A percentile compares a stretch with the other conserved stretches of the same genome.
These are phyloP conservation scores for Pangasius macronema DNA, from an alignment of 2,797 vertebrate genomes.

Conservation along the genomic window DNA sequence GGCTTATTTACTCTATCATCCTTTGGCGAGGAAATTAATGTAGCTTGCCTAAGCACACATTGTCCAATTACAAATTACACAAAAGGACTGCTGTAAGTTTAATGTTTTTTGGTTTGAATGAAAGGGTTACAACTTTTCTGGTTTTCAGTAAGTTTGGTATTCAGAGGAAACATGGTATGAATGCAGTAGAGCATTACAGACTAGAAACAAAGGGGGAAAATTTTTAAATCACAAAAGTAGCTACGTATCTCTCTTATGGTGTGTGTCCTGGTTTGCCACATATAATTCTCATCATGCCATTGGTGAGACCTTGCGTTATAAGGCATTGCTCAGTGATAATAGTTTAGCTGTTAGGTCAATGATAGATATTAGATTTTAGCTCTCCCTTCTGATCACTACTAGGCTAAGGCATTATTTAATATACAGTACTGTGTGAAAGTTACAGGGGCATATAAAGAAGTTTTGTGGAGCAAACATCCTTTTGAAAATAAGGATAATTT, in stretches of 20 bases:
- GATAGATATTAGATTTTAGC: neutral
- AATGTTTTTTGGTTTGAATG: neutral
- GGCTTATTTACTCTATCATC: neutral
- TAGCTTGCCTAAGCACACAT: neutral
- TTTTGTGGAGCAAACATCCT: neutral
- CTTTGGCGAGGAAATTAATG: neutral
- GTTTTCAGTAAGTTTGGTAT: slow-evolving; percentile 2
- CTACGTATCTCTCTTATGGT: neutral
- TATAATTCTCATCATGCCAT: neutral
- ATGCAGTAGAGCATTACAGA: neutral
- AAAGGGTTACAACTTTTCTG: neutral
- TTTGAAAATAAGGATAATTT: neutral
- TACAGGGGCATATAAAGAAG: neutral
- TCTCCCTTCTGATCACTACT: neutral
- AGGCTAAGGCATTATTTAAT: neutral
- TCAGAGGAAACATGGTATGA: neutral
- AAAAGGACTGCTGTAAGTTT: neutral
- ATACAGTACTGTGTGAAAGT: neutral
- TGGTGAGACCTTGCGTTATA: neutral
- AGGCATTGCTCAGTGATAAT: neutral
- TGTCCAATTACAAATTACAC: neutral
- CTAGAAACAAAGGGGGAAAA: neutral
- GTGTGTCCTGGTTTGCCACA: neutral
- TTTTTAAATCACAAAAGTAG: neutral
- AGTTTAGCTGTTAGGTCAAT: neutral